Evolutionary conservation across 1,140 invertebrate genomes (phyloP).

Genomic region (Zaprionus capensis): DNA sequence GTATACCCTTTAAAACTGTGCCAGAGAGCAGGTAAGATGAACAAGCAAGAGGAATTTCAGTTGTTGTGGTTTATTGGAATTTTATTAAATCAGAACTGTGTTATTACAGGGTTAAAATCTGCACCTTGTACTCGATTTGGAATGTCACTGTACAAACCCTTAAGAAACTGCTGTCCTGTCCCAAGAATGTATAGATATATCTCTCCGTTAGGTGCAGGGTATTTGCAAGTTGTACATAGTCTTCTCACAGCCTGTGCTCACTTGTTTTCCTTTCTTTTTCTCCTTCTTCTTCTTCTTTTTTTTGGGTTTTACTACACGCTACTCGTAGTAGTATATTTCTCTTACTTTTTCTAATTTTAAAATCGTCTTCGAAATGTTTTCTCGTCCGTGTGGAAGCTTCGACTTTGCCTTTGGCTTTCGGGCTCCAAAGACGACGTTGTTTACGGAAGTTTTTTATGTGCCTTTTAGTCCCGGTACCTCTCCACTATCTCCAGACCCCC

Average conservation of each 20-base stretch:
- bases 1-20: conserved; percentile 15
- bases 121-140: neutral
- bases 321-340: conserved; percentile 45
- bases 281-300: conserved; percentile 16
- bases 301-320: conserved; percentile 28
- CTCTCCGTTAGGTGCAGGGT: neutral
- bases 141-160: too few relatives aligned
- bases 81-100: too few relatives aligned
- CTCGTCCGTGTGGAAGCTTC: conserved; percentile 54
- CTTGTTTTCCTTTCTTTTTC: conserved; percentile 7
- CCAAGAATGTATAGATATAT: too few relatives aligned
- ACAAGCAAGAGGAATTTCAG: neutral
- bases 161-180: too few relatives aligned
- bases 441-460: conserved; percentile 76
- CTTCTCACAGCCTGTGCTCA: neutral
- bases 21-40: neutral
- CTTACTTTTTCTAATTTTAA: conserved; percentile 79
- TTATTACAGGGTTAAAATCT: neutral
- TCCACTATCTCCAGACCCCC: neutral
- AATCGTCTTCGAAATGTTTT: conserved; percentile 71
- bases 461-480: conserved; percentile 1
- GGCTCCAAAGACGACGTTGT: conserved; percentile 48
- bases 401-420: conserved; percentile 39
- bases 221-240: neutral
- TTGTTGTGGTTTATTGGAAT: neutral